Conservation (phyloP, 2,888 invertebrate species). For the Thereva nobilitata region DNA sequence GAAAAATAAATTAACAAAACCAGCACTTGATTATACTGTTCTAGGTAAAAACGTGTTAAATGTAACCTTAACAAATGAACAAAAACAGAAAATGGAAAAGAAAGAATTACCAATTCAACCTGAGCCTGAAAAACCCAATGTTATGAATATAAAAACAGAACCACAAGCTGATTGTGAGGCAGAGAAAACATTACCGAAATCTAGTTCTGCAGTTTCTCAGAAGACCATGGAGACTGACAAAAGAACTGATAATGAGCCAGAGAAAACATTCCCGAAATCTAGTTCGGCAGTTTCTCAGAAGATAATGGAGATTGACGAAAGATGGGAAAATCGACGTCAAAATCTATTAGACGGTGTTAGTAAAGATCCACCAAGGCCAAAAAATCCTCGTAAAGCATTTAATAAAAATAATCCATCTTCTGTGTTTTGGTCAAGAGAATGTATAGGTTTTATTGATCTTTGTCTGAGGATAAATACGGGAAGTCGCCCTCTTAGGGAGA, state of each 20-base stretch:
- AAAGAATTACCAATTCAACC: constrained; percentile 11
- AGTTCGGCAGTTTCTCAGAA: constrained; percentile 37
- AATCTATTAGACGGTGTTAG: constrained; percentile 46
- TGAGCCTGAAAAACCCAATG: neutral
- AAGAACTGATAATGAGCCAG: too few species aligned
- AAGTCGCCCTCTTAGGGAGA: constrained; percentile 45
- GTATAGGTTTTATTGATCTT: constrained; percentile 51
- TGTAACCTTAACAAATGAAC: constrained; percentile 42
- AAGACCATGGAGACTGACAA: constrained; percentile 21
- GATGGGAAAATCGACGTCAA: constrained; percentile 45
- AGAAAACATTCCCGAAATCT: constrained; percentile 26
- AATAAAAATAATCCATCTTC: constrained; percentile 45
- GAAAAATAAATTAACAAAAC: constrained; percentile 48
- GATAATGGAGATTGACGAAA: constrained; percentile 42
- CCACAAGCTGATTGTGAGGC: too few species aligned
- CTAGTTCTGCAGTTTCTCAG: constrained; percentile 38
- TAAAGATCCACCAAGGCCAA: neutral
- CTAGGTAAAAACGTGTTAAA: constrained; percentile 46
- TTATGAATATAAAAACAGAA: neutral
- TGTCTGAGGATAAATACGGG: constrained; percentile 42
- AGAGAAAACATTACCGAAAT: constrained; percentile 9
- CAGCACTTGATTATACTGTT: constrained; percentile 50
- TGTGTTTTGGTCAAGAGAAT: constrained; percentile 55
- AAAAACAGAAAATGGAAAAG: constrained; percentile 42
- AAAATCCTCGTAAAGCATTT: constrained; percentile 21